Evolutionary conservation across 2,113 vertebrate species (phyloP), one percentile per base, ranked within the genome.

Genomic region (Camelus bactrianus): DNA sequence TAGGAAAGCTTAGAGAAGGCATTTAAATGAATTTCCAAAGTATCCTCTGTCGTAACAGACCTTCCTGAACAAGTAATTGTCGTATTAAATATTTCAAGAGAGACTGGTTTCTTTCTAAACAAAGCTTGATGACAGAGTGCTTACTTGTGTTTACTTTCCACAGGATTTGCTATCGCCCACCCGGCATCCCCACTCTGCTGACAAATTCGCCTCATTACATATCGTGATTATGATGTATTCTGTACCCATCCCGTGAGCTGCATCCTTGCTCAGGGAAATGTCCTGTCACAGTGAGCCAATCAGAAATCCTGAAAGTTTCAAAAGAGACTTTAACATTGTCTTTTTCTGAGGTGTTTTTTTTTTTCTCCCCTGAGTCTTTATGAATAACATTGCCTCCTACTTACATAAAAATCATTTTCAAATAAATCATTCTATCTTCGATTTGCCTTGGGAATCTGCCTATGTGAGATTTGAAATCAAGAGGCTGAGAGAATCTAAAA

Each of bases 31-130:
- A 86, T 91, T 89, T 81, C 56, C 82, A 92, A 89, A 69, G 64
- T 83, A 86, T 72, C 28, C 35, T 26, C 62, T 76, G 38, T 94
- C 60, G 77, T 84, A 89, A 84, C 3, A 77, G 52, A 95, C 24
- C 46, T 89, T 93, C 16, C 65, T 89, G 77, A 95, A 92, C 28
- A 81, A 91, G 35, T 42, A 90, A 88, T 80, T 20, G 46, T 73
- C 90, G 73, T 83, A 93, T 89, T 96, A 96, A 79, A 86, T 95
- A 94, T 72, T 94, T 95, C 60, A 94, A 97, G 70, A 96, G 75
- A 93, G 52, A 95, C 32, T 24, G 32, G n/a, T 85, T 87, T 84
- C 64, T 94, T 54, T 72, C 50, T 89, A 83, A 96, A 95, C 35
- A 69, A 72, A 95, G 38, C 22, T 77, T 94, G 64, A 80, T 82